Conservation (phyloP, 2,888 invertebrate genomes). For the Schrankia costaestrigalis region DNA sequence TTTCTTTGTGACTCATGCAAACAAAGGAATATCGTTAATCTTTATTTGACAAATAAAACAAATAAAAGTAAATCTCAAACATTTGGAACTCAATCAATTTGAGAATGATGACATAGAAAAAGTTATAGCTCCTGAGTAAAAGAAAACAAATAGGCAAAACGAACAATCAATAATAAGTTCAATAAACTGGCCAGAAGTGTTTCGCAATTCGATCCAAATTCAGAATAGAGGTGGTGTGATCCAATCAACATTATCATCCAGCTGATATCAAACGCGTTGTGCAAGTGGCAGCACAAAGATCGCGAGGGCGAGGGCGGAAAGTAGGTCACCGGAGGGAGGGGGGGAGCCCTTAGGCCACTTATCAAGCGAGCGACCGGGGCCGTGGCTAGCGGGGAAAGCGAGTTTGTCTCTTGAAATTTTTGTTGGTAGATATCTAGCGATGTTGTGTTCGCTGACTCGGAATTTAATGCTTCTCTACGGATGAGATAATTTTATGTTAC, state of each 20-base stretch:
- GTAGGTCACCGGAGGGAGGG: conserved; percentile 57
- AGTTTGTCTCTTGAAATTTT: conserved; percentile 65
- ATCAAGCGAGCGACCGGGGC: conserved; percentile 61
- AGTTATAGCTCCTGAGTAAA: conserved; percentile 5
- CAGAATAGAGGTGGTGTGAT: conserved; percentile 42
- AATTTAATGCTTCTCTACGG: conserved; percentile 23
- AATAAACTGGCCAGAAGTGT: conserved; percentile 25
- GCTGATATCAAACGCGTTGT: conserved; percentile 73
- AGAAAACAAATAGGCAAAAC: conserved; percentile 13
- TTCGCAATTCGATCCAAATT: conserved; percentile 46
- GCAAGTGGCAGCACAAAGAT: conserved; percentile 77
- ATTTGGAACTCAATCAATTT: no score
- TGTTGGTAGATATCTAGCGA: conserved; percentile 41
- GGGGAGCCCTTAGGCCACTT: conserved; percentile 77
- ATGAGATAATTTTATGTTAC: conserved; percentile 29
- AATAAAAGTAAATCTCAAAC: no score
- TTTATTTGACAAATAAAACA: no score
- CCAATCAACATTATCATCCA: conserved; percentile 66
- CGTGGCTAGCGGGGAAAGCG: conserved; percentile 66
- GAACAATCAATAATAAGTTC: conserved; percentile 19
- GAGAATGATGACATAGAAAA: no score
- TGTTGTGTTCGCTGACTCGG: conserved; percentile 32
- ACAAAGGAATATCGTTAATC: no score
- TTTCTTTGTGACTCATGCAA: no score
- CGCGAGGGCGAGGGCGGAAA: conserved; percentile 66